Conservation (phyloP, 2,797 vertebrate species). For the Halcyon chelicuti region DNA sequence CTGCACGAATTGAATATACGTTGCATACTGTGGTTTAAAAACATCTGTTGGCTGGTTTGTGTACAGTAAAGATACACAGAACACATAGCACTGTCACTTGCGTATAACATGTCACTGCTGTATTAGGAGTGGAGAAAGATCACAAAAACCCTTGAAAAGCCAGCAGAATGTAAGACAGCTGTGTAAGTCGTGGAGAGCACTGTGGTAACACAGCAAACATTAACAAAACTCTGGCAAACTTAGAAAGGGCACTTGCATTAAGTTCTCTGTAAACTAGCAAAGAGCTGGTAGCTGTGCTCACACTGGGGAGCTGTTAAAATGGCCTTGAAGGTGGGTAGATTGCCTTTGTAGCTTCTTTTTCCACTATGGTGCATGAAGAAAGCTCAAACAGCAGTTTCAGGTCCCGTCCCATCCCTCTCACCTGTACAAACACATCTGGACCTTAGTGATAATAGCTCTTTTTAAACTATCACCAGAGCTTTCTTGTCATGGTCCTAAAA, state of each 20-base stretch:
- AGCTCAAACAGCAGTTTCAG: neutral
- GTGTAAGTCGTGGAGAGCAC: neutral
- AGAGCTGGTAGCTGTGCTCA: neutral
- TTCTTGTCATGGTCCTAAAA: neutral
- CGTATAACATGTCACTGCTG: neutral
- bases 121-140: neutral
- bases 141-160: neutral
- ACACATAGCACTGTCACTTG: constrained; percentile 29
- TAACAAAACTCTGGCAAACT: neutral
- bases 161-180: neutral
- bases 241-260: neutral
- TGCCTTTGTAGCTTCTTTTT: neutral
- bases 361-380: neutral
- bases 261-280: neutral
- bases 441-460: neutral
- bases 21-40: constrained; percentile 8
- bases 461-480: neutral
- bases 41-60: constrained; percentile 23
- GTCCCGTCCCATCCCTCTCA: neutral
- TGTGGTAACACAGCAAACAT: neutral
- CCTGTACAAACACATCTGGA: neutral
- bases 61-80: constrained; percentile 4
- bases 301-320: neutral
- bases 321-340: neutral
- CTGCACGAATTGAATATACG: neutral